These are phyloP conservation scores for Perizoma flavofasciatum DNA, from an alignment of 2,888 invertebrate species.

Conservation along the genomic window DNA sequence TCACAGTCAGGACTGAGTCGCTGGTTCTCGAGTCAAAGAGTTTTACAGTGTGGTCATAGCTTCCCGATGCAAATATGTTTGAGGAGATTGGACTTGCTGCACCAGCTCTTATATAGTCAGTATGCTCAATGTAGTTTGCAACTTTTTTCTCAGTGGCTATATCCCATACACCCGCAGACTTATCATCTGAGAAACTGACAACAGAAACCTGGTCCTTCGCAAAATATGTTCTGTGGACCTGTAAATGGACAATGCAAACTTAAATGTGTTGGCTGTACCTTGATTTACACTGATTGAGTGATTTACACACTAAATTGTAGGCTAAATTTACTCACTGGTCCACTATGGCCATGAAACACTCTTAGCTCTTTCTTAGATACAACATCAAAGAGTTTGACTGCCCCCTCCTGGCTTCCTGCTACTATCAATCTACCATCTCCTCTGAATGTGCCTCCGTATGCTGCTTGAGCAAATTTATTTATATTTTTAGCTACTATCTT, in stretches of 20 bases:
- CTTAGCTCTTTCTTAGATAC: slow-evolving; percentile 91
- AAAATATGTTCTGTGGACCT: slow-evolving; percentile 92
- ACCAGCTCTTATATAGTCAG: slow-evolving; percentile 94
- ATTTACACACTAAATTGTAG: too few species aligned
- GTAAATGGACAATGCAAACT: slow-evolving; percentile 29
- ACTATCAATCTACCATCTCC: slow-evolving; percentile 92
- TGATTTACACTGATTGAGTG: too few species aligned
- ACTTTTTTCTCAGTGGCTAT: slow-evolving; percentile 91
- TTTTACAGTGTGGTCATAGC: slow-evolving; percentile 94
- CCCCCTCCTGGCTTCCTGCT: slow-evolving; percentile 95
- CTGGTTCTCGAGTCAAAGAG: slow-evolving; percentile 93
- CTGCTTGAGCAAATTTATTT: slow-evolving; percentile 91
- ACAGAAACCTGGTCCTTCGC: slow-evolving; percentile 90
- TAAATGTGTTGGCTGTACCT: too few species aligned
- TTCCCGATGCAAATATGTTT: slow-evolving; percentile 91
- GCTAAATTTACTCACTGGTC: slow-evolving; percentile 78
- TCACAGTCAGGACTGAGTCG: slow-evolving; percentile 87
- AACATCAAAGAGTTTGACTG: slow-evolving; percentile 94
- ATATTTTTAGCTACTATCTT: slow-evolving; percentile 92
- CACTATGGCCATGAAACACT: slow-evolving; percentile 93
- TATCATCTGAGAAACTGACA: slow-evolving; percentile 96
- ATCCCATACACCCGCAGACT: slow-evolving; percentile 94
- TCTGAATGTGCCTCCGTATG: slow-evolving; percentile 93
- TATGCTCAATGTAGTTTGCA: slow-evolving; percentile 86
- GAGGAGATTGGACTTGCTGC: slow-evolving; percentile 90